phyloP scores from a whole-genome alignment of 1,140 invertebrate genomes.

The Pseudomyrmex cubaensis region DNA sequence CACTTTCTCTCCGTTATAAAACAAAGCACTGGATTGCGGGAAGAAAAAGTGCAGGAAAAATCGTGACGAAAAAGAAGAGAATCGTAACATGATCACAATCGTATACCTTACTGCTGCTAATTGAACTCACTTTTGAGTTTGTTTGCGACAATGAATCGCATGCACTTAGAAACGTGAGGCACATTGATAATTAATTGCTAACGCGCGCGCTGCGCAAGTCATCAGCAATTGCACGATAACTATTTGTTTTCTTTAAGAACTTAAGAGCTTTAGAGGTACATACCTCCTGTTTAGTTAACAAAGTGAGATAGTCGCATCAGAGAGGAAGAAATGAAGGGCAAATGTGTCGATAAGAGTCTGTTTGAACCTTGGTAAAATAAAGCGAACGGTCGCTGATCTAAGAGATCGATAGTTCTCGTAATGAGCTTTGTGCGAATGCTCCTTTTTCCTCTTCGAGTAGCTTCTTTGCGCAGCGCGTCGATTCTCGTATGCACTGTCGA shows the following conservation, averaged over 20 bases:
- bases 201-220: not conserved
- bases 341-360: not conserved
- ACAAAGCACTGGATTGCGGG: constrained; percentile 28
- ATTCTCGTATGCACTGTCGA: constrained; percentile 51
- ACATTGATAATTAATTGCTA: constrained; percentile 9
- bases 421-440: constrained; percentile 2
- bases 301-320: too few relatives aligned
- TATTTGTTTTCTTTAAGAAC: not conserved
- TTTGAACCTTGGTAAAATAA: constrained; percentile 34
- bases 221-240: not conserved
- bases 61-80: not conserved
- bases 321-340: constrained; percentile 13
- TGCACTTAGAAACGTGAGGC: constrained; percentile 56
- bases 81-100: constrained; percentile 45
- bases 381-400: constrained; percentile 35
- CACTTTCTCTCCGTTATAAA: constrained; percentile 54
- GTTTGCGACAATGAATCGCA: constrained; percentile 23
- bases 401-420: constrained; percentile 44
- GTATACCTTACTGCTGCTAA: constrained; percentile 56
- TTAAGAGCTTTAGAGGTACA: not conserved
- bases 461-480: not conserved
- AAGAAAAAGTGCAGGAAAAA: not conserved
- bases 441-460: not conserved
- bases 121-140: constrained; percentile 2
- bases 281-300: too few relatives aligned